These are phyloP conservation scores for Pyrocoelia pectoralis DNA, from an alignment of 2,888 invertebrate genomes.

Conservation along the genomic window DNA sequence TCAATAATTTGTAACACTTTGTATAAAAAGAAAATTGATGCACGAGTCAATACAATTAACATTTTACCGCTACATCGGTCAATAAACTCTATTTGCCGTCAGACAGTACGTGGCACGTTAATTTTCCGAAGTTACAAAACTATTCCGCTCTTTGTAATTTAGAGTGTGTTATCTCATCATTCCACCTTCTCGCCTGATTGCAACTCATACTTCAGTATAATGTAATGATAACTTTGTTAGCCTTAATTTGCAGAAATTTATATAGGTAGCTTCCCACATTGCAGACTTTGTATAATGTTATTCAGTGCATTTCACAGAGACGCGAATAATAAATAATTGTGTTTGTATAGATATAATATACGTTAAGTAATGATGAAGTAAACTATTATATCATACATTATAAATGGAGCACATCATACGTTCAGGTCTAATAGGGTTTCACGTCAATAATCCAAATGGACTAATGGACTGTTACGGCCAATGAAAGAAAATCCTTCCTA, in stretches of 20 bases:
- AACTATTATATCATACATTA: too few relatives aligned
- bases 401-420: too few relatives aligned
- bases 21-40: too few relatives aligned
- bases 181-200: neutral
- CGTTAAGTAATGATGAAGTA: too few relatives aligned
- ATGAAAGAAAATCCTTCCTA: conserved; percentile 48
- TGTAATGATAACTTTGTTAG: conserved; percentile 16
- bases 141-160: neutral
- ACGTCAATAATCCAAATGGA: conserved; percentile 36
- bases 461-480: conserved; percentile 49
- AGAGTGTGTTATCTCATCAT: neutral
- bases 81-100: neutral
- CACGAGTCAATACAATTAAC: conserved; percentile 24
- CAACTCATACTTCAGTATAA: neutral
- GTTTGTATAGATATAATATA: too few relatives aligned
- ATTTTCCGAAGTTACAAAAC: neutral
- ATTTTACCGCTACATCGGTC: too few relatives aligned
- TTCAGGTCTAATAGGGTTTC: conserved; percentile 6
- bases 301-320: conserved; percentile 28
- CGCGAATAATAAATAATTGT: too few relatives aligned
- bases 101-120: too few relatives aligned
- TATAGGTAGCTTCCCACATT: conserved; percentile 32
- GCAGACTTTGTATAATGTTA: conserved; percentile 30
- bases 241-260: conserved; percentile 36
- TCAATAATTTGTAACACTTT: too few relatives aligned